Base-by-base conservation (phyloP, 2,797 vertebrate genomes). In the Ctenopoma kingsleyae region DNA sequence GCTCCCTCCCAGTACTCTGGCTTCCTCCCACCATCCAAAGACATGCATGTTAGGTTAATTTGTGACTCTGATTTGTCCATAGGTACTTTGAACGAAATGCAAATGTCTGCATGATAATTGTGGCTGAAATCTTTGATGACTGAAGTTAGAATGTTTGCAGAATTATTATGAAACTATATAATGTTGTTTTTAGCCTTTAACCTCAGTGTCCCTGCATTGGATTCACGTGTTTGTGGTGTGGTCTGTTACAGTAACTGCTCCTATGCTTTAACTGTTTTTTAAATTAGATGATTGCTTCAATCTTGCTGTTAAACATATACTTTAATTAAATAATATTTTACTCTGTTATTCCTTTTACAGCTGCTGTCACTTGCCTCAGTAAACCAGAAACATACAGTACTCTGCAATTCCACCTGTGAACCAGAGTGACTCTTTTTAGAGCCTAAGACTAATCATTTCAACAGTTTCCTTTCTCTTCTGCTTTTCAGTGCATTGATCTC, bases 401-500 rank as follows among this genome's bases (percentile, higher is more conserved):
- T 19, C 46, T 36, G 11, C n/a, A 5, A 58, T 68, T 76, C 20
- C 19, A 19, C 79, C 59, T 68, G 17, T 43, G 51, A 74, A 55
- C 36, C 55, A 43, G 50, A 62, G 38, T 13, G 9, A 6, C 65
- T 59, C 40, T 66, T 58, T 79, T 69, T 74, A 63, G 43, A 74
- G 44, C 27, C 32, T 2, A 5, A 68, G 56, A 70, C 50, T 67
- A n/a, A 43, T 72, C 35, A 11, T 76, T 69, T 61, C 11, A 55
- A 9, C 62, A 30, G 30, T 63, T 64, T 69, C 50, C 50, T 51
- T 69, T 74, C 52, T 25, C 72, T 60, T 38, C 68, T 74, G 44
- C 51, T 70, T 75, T 68, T 59, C 70, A 53, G 41, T 65, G 70
- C 51, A 12, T 49, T 86, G 70, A 87, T 84, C 68, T 81, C 74